phyloP scores from a whole-genome alignment of 2,113 vertebrate genomes.

The Ahaetulla prasina region DNA sequence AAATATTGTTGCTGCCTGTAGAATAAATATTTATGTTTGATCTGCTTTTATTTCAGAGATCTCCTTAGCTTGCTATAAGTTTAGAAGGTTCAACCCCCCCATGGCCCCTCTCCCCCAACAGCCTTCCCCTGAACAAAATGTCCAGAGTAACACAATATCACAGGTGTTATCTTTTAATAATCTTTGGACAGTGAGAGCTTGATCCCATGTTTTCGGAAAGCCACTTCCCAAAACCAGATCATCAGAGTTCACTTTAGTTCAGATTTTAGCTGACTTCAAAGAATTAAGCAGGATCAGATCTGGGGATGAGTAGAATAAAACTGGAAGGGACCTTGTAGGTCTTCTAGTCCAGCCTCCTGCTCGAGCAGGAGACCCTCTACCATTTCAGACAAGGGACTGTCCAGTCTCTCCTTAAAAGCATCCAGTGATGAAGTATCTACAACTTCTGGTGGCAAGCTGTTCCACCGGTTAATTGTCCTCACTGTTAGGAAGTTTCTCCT shows the following conservation, averaged over 20 bases:
- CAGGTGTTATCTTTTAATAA: neutral
- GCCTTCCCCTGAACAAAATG: neutral
- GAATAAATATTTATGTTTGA: conserved; percentile 64
- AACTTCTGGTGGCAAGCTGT: too few species aligned
- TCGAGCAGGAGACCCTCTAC: too few species aligned
- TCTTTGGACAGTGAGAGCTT: neutral
- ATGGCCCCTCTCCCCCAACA: neutral
- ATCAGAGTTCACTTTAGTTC: neutral
- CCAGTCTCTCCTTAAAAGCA: too few species aligned
- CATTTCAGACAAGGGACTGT: too few species aligned
- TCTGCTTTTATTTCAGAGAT: conserved; percentile 53
- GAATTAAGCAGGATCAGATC: neutral
- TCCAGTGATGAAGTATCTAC: too few species aligned
- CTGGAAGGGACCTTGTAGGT: too few species aligned
- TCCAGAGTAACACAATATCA: neutral
- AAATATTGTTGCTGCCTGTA: conserved; percentile 52
- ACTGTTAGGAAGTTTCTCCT: too few species aligned
- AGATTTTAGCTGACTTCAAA: neutral
- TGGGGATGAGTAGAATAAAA: neutral
- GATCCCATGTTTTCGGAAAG: neutral
- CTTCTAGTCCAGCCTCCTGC: too few species aligned
- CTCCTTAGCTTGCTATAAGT: neutral
- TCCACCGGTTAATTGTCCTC: too few species aligned
- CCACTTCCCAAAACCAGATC: neutral
- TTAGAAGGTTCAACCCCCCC: neutral